Conservation (phyloP, 1,140 invertebrate genomes). For the Diabrotica virgifera region DNA sequence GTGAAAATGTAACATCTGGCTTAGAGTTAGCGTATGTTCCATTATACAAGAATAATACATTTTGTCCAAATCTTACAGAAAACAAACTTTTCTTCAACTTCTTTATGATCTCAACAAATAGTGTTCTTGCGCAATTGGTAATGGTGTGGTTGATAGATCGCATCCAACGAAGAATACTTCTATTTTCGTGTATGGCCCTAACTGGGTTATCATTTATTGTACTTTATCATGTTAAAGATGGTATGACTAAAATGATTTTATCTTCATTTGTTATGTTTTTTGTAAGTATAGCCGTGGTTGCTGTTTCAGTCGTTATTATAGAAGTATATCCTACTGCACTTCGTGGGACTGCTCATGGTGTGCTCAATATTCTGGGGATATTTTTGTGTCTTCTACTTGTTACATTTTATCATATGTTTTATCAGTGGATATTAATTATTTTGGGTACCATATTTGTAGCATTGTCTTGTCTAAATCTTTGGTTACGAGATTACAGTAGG, state of each 20-base stretch:
- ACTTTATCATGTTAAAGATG: conserved; percentile 14
- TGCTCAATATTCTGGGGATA: conserved; percentile 16
- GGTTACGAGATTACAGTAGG: conserved; percentile 21
- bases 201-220: conserved; percentile 14
- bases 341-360: conserved; percentile 18
- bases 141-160: conserved; percentile 16
- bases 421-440: conserved; percentile 14
- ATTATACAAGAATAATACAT: background rate
- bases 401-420: conserved; percentile 13
- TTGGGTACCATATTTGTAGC: conserved; percentile 11
- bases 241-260: conserved; percentile 6
- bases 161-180: conserved; percentile 14
- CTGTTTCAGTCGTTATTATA: conserved; percentile 19
- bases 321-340: conserved; percentile 24
- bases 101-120: conserved; percentile 7
- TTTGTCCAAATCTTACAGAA: conserved; percentile 9
- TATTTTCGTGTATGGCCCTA: conserved; percentile 7
- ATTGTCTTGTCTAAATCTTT: conserved; percentile 9
- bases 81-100: conserved; percentile 16
- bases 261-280: conserved; percentile 10
- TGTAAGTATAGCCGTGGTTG: conserved; percentile 1
- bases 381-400: conserved; percentile 17
- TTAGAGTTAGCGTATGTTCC: conserved; percentile 2
- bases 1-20: background rate
- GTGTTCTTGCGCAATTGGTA: conserved; percentile 13